These are phyloP conservation scores for Xestia c-nigrum DNA, from an alignment of 2,888 invertebrate species.

Conservation along the genomic window DNA sequence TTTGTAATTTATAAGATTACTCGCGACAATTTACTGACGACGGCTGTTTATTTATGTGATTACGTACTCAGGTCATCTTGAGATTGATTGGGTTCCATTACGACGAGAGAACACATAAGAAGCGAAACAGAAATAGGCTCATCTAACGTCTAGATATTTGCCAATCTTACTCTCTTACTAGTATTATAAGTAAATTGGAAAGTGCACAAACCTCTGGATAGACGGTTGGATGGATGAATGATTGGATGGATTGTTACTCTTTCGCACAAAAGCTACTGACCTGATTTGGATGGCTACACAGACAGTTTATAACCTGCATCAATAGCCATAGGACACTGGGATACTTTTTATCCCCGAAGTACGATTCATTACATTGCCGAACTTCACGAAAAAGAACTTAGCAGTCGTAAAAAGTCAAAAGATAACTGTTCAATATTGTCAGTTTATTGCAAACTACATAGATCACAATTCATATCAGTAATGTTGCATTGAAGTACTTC, in stretches of 20 bases:
- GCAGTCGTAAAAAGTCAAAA: not conserved
- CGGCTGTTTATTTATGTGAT: slow-evolving; percentile 39
- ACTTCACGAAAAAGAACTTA: not conserved
- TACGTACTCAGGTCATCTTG: slow-evolving; percentile 4
- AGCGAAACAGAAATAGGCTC: not conserved
- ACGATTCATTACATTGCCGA: no score
- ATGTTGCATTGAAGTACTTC: slow-evolving; percentile 13
- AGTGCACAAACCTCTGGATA: no score
- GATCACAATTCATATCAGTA: slow-evolving; percentile 9
- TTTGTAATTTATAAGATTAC: slow-evolving; percentile 62
- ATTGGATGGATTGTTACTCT: no score
- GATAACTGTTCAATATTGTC: not conserved
- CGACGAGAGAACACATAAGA: not conserved
- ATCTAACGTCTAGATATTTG: not conserved
- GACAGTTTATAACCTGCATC: no score
- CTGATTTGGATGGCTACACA: no score
- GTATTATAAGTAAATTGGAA: no score
- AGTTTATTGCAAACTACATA: not conserved
- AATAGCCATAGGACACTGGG: no score
- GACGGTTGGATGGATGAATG: no score
- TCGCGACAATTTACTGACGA: slow-evolving; percentile 46
- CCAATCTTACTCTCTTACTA: no score
- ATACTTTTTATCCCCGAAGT: no score
- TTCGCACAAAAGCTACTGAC: no score
- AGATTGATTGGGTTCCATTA: slow-evolving; percentile 3